phyloP scores from a whole-genome alignment of 2,888 invertebrate species.

The Lydus trimaculatus region DNA sequence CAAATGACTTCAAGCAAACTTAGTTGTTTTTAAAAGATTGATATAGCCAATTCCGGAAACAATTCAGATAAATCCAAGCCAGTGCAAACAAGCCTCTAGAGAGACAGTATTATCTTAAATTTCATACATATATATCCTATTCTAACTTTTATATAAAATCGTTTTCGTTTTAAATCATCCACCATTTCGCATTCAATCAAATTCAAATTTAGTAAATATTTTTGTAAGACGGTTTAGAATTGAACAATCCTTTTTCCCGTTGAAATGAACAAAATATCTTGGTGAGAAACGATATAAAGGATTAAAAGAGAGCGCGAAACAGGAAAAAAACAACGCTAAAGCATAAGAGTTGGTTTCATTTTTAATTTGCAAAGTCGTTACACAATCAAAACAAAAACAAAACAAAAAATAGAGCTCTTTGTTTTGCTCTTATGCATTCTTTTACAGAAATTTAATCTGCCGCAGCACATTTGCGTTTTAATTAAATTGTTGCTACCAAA shows the following conservation, averaged over 20 bases:
- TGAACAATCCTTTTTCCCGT: neutral
- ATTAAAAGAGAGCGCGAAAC: neutral
- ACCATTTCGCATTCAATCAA: slow-evolving; percentile 23
- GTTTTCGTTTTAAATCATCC: neutral
- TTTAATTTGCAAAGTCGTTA: slow-evolving; percentile 20
- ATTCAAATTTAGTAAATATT: slow-evolving; percentile 22
- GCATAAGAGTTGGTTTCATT: slow-evolving; percentile 15
- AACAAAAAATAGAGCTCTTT: neutral
- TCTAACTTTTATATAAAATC: slow-evolving; percentile 8
- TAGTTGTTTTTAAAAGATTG: slow-evolving; percentile 38
- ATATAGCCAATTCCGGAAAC: slow-evolving; percentile 37
- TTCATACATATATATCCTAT: slow-evolving; percentile 37
- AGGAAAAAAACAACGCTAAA: neutral
- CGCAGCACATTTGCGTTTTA: slow-evolving; percentile 31
- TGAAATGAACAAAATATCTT: neutral
- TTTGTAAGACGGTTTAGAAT: neutral
- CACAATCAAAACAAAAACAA: slow-evolving; percentile 18
- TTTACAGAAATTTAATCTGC: slow-evolving; percentile 31
- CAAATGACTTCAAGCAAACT: slow-evolving; percentile 35
- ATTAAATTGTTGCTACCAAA: slow-evolving; percentile 29
- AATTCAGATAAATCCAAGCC: slow-evolving; percentile 39
- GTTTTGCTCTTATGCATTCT: slow-evolving; percentile 20
- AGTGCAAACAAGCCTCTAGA: slow-evolving; percentile 37
- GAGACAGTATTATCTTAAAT: slow-evolving; percentile 36
- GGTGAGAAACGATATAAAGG: neutral